These are phyloP conservation scores for Pseudomugil gertrudae DNA, from an alignment of 2,797 vertebrate species.

Conservation along the genomic window DNA sequence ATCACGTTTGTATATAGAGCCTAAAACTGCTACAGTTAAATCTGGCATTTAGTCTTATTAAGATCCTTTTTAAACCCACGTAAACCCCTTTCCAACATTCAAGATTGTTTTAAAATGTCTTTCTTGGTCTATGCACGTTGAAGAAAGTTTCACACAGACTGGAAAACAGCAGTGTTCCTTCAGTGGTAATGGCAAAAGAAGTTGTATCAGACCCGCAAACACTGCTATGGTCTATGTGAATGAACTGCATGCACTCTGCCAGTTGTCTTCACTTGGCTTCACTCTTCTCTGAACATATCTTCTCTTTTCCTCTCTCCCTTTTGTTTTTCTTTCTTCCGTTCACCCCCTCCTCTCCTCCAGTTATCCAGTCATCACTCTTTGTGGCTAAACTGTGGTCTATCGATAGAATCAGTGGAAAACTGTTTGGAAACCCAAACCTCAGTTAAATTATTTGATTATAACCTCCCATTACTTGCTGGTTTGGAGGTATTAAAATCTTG, in stretches of 20 bases:
- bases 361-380: constrained; percentile 47
- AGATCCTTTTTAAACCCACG: neutral
- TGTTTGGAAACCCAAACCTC: constrained; percentile 75
- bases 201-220: constrained; percentile 23
- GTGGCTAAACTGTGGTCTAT: constrained; percentile 72
- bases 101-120: neutral
- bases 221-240: constrained; percentile 18
- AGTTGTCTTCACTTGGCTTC: constrained; percentile 14
- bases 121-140: constrained; percentile 2
- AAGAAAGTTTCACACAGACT: constrained; percentile 30
- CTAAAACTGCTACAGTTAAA: constrained; percentile 15
- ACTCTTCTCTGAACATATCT: constrained; percentile 28
- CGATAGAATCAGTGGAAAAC: constrained; percentile 76
- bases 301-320: constrained; percentile 8
- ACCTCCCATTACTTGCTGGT: constrained; percentile 74
- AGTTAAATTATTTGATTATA: constrained; percentile 78
- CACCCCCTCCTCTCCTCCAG: neutral
- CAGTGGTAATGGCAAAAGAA: constrained; percentile 20
- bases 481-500: constrained; percentile 71
- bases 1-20: constrained; percentile 3
- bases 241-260: neutral
- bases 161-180: constrained; percentile 32
- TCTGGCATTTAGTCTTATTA: constrained; percentile 21
- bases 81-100: constrained; percentile 3
- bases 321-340: constrained; percentile 5